Conservation (phyloP, 2,888 invertebrate species). For the Archips crataeganus region DNA sequence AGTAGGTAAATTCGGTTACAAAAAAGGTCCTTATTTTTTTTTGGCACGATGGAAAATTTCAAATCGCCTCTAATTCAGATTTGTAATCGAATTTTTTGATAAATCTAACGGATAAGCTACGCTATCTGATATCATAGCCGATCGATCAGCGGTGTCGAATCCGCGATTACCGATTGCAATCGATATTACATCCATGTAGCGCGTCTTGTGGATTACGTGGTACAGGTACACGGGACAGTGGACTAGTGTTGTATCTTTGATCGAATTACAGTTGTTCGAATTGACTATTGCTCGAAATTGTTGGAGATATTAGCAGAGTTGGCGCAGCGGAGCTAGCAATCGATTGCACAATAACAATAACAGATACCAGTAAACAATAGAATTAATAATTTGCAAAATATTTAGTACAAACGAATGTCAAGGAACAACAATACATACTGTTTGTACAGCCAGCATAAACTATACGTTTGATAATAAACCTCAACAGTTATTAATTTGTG, state of each 20-base stretch:
- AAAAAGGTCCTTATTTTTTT: too few relatives aligned
- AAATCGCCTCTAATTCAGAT: slow-evolving; percentile 16
- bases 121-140: slow-evolving; percentile 74
- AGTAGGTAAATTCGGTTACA: too few relatives aligned
- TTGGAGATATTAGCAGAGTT: too few relatives aligned
- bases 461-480: too few relatives aligned
- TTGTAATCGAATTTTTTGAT: slow-evolving; percentile 47
- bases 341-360: too few relatives aligned
- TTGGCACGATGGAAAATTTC: slow-evolving; percentile 5
- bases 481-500: too few relatives aligned
- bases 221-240: slow-evolving; percentile 47
- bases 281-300: background rate
- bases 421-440: too few relatives aligned
- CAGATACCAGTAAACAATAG: too few relatives aligned
- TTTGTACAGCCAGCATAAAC: too few relatives aligned
- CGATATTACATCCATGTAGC: slow-evolving; percentile 67
- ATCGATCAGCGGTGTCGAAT: slow-evolving; percentile 81
- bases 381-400: too few relatives aligned
- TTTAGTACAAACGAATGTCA: too few relatives aligned
- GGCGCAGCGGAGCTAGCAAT: too few relatives aligned
- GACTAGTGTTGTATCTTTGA: background rate
- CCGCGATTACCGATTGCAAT: slow-evolving; percentile 72
- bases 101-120: slow-evolving; percentile 63
- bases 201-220: slow-evolving; percentile 58
- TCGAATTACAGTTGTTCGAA: background rate